These are phyloP conservation scores for Crematogaster levior DNA, from an alignment of 2,888 invertebrate species.

Conservation along the genomic window DNA sequence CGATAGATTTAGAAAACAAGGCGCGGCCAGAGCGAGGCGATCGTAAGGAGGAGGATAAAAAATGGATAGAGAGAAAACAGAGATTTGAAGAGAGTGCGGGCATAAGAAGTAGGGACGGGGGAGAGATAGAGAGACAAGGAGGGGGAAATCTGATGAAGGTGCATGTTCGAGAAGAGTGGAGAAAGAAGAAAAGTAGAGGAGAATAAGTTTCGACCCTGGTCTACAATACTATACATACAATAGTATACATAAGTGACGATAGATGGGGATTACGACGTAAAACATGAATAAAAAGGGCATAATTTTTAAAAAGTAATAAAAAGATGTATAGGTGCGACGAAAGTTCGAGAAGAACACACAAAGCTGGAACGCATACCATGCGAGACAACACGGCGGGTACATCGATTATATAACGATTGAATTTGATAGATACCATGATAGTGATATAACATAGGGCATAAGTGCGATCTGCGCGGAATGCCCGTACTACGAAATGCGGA, in stretches of 20 bases:
- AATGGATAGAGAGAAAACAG: slow-evolving; percentile 37
- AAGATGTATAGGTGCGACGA: neutral
- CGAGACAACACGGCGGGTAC: neutral
- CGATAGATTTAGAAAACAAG: slow-evolving; percentile 60
- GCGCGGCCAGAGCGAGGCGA: slow-evolving; percentile 51
- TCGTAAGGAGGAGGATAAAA: slow-evolving; percentile 47
- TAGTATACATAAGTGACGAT: slow-evolving; percentile 42
- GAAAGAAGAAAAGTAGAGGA: neutral
- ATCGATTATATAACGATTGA: slow-evolving; percentile 37
- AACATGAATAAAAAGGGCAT: neutral
- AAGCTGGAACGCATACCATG: neutral
- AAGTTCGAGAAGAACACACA: slow-evolving; percentile 4
- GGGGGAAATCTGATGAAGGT: neutral
- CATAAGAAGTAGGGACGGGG: neutral
- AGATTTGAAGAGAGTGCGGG: neutral
- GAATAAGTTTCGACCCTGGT: neutral
- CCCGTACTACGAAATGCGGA: slow-evolving; percentile 12
- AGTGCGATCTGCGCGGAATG: slow-evolving; percentile 4
- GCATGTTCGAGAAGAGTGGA: neutral
- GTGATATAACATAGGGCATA: slow-evolving; percentile 36
- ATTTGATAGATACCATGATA: slow-evolving; percentile 9
- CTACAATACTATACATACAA: neutral
- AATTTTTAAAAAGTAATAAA: neutral
- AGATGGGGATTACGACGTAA: slow-evolving; percentile 12
- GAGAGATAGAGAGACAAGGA: neutral